Evolutionary conservation across 1,140 invertebrate genomes (phyloP).

Genomic region (Stratiolaelaps scimitus): DNA sequence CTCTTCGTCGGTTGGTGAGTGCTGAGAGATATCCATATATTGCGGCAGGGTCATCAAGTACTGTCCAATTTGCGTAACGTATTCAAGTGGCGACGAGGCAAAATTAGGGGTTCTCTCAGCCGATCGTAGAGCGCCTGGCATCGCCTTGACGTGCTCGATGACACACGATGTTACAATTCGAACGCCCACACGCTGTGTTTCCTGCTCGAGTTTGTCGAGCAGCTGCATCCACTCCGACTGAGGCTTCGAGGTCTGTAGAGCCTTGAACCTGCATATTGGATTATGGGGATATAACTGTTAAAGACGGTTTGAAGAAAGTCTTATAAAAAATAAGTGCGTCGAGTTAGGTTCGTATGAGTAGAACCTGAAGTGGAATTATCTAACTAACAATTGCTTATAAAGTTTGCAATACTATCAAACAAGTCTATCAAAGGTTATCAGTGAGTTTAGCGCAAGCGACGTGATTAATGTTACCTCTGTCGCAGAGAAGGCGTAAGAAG

Average conservation of each 20-base stretch:
- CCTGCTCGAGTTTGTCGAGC: constrained; percentile 13
- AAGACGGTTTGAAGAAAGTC: not conserved
- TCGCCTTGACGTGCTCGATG: constrained; percentile 17
- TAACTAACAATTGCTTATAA: too few species aligned
- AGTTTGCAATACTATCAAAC: too few species aligned
- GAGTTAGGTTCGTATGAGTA: not conserved
- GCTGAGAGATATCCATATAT: constrained; percentile 8
- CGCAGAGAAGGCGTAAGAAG: constrained; percentile 12
- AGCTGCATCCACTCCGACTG: constrained; percentile 11
- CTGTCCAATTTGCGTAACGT: constrained; percentile 23
- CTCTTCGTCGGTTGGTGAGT: constrained; percentile 5
- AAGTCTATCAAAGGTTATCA: too few species aligned
- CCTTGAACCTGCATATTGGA: not conserved
- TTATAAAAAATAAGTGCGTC: not conserved
- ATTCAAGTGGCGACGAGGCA: constrained; percentile 21
- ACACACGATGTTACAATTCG: constrained; percentile 11
- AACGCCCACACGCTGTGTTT: not conserved
- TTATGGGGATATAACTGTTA: not conserved
- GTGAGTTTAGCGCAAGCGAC: too few species aligned
- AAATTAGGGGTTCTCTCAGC: constrained; percentile 7
- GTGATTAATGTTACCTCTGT: not conserved
- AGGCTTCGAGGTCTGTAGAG: constrained; percentile 17
- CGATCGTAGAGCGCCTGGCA: constrained; percentile 14
- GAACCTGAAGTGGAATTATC: too few species aligned
- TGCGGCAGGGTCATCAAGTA: constrained; percentile 23